These are phyloP conservation scores for Drosophila kanapiae DNA, from an alignment of 1,140 invertebrate genomes.

Conservation along the genomic window DNA sequence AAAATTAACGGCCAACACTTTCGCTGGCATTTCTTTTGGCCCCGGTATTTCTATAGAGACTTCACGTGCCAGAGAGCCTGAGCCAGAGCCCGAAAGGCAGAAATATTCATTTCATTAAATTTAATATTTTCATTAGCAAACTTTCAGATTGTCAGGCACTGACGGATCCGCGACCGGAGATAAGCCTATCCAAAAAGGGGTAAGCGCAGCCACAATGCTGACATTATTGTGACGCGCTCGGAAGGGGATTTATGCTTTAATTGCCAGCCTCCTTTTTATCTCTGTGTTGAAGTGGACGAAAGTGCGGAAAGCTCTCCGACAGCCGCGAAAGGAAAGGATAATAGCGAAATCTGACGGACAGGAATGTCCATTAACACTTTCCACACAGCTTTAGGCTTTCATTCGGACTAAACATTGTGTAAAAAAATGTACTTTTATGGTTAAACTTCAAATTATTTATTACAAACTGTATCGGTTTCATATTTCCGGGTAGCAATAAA, in stretches of 20 bases:
- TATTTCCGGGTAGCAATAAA: background rate
- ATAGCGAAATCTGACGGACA: constrained; percentile 32
- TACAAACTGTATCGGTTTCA: background rate
- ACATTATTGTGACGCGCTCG: constrained; percentile 60
- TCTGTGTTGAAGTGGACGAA: constrained; percentile 43
- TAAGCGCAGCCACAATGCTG: constrained; percentile 37
- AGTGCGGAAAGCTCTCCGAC: constrained; percentile 40
- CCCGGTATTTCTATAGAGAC: constrained; percentile 40
- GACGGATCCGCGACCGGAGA: constrained; percentile 51
- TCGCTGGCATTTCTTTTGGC: constrained; percentile 68
- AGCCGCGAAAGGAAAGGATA: constrained; percentile 67
- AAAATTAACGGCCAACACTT: constrained; percentile 76
- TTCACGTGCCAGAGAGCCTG: constrained; percentile 21
- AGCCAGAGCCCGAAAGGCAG: constrained; percentile 24
- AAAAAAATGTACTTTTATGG: background rate
- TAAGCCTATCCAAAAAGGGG: constrained; percentile 51
- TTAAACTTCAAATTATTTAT: background rate
- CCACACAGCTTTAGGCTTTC: background rate
- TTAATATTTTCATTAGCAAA: constrained; percentile 82
- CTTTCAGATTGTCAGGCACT: constrained; percentile 53
- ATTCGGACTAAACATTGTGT: background rate
- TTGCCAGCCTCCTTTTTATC: constrained; percentile 55
- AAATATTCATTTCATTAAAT: constrained; percentile 81
- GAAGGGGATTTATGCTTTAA: constrained; percentile 68
- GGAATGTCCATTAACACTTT: constrained; percentile 37